phyloP scores from a whole-genome alignment of 2,113 vertebrate genomes.

The Colaptes auratus region DNA sequence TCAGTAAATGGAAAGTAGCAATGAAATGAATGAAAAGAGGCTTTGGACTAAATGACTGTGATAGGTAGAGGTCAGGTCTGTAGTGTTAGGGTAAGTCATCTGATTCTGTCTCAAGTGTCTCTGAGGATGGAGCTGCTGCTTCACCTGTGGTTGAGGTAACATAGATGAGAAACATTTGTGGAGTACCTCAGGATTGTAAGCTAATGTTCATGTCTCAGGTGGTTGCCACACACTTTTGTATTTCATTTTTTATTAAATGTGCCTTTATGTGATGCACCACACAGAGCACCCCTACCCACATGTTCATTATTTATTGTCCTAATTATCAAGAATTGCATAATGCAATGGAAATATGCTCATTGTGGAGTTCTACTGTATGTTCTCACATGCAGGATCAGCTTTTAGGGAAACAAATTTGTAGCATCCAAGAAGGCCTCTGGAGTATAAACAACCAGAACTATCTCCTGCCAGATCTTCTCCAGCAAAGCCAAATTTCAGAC shows the following conservation, averaged over 20 bases:
- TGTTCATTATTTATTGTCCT: not conserved
- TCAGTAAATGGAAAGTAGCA: not conserved
- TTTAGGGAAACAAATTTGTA: constrained; percentile 60
- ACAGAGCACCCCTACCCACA: not conserved
- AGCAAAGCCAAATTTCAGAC: constrained; percentile 81
- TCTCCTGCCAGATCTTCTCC: constrained; percentile 87
- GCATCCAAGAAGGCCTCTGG: constrained; percentile 61
- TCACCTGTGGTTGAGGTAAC: not conserved
- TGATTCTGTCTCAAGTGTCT: not conserved
- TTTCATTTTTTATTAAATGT: not conserved
- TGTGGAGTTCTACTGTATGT: not conserved
- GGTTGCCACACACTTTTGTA: not conserved
- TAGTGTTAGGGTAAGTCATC: not conserved
- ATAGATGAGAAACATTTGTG: not conserved
- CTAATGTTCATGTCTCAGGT: not conserved
- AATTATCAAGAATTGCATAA: not conserved
- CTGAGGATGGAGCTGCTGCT: not conserved
- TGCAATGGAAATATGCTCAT: not conserved
- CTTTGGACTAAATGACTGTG: not conserved
- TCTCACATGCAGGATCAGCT: constrained; percentile 56
- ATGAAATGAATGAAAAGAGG: not conserved
- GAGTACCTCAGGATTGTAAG: not conserved
- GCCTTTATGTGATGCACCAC: not conserved
- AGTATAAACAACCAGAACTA: constrained; percentile 75
- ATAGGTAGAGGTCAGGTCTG: not conserved